Evolutionary conservation across 2,113 vertebrate species (phyloP), one percentile per base, ranked within the genome.

Genomic region (Haplochromis burtoni): DNA sequence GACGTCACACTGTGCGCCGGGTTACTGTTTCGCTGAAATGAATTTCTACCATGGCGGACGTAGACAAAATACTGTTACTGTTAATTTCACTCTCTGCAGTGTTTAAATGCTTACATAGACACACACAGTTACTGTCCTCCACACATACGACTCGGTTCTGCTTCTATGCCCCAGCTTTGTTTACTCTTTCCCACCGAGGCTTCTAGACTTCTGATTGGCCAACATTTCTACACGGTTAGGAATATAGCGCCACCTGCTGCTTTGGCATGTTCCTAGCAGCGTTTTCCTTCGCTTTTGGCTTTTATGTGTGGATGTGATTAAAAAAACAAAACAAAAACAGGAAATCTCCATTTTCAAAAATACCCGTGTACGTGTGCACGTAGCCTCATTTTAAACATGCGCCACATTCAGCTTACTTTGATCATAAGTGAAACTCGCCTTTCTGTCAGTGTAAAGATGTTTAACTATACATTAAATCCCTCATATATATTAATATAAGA

Each of bases 131-230:
- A 8, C 54, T 2, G 53, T 26, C 21, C 21, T 55, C 21, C 54
- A 55, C 21, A 55, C 6, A 26, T 0, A 55, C 0, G 2, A 26
- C 54, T 57, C 21, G 0, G 0, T 57, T 57, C 54, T 26, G 54
- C 54, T 26, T 57, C 24, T 26, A 5, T 5, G 21, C 2, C 0
- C 6, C 54, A 26, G 0, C 54, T 0, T 55, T 0, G 21, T 55
- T 24, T 7, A 7, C 21, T 13, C 0, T 12, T 54, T 54, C 10
- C 53, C 53, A 0, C 21, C 1, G 0, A 55, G 10, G n/a, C 4
- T 55, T 55, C 53, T 24, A 13, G 21, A 55, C 54, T 5, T 55
- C 21, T 55, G 54, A 55, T 14, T 55, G 21, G 12, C 54, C 54
- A 26, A 55, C 54, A 57, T 14, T 55, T 55, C 54, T 26, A 2